Conservation (phyloP, 1,140 invertebrate species). For the Lordiphosa stackelbergi region DNA sequence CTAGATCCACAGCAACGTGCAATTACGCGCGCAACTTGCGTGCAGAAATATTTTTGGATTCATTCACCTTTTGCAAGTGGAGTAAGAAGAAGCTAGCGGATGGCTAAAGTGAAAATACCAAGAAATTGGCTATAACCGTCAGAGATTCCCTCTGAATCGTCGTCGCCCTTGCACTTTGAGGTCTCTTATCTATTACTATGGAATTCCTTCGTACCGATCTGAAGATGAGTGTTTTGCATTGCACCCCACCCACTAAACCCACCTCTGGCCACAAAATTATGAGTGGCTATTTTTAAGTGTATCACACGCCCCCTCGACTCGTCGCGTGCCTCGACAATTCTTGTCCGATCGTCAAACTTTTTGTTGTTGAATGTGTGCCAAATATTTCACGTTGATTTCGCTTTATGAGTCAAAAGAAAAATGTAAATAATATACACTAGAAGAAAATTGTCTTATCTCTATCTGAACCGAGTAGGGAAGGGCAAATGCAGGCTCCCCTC, state of each 20-base stretch:
- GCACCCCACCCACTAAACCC: constrained; percentile 19
- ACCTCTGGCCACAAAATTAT: constrained; percentile 20
- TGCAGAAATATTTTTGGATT: constrained; percentile 65
- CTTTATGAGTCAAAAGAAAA: constrained; percentile 35
- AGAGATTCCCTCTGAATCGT: constrained; percentile 20
- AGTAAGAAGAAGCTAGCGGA: constrained; percentile 21
- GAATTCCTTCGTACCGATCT: constrained; percentile 30
- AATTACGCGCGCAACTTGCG: constrained; percentile 62
- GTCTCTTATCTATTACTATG: constrained; percentile 41
- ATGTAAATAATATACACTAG: constrained; percentile 32
- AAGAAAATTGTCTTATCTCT: neutral
- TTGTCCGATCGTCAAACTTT: constrained; percentile 15
- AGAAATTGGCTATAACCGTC: neutral
- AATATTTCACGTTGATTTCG: constrained; percentile 52
- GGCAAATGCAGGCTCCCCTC: too few relatives aligned
- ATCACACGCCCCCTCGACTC: constrained; percentile 36
- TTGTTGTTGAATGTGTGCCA: constrained; percentile 58
- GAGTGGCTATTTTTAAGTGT: constrained; percentile 40
- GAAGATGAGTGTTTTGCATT: constrained; percentile 15
- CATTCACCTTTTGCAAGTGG: constrained; percentile 55
- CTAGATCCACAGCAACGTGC: constrained; percentile 47
- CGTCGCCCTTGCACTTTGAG: constrained; percentile 45
- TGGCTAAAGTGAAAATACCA: constrained; percentile 1
- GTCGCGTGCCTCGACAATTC: constrained; percentile 31
- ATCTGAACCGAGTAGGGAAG: too few relatives aligned